Evolutionary conservation across 2,797 vertebrate genomes (phyloP).

Genomic region (Amblyraja radiata): DNA sequence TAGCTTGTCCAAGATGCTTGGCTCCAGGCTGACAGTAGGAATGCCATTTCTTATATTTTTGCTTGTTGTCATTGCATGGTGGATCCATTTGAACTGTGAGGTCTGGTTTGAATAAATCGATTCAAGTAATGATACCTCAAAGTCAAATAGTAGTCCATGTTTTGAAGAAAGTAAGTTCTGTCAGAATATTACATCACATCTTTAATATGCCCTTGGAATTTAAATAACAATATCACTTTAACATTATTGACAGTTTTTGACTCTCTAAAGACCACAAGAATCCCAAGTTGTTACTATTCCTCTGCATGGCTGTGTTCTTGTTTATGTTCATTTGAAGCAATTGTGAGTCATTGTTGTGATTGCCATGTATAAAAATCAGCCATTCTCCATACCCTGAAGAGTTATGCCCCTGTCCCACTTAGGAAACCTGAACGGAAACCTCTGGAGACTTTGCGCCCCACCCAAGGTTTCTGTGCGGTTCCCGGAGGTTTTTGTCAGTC

Average conservation of each 20-base stretch:
- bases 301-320: background rate
- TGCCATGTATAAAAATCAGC: background rate
- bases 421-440: no score
- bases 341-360: conserved; percentile 7
- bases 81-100: background rate
- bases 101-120: background rate
- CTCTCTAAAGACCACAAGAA: background rate
- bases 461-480: no score
- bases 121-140: background rate
- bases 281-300: background rate
- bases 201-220: background rate
- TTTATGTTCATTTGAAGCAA: conserved; percentile 18
- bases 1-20: background rate
- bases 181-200: background rate
- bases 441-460: no score
- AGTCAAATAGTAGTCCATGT: background rate
- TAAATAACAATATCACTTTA: background rate
- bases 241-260: background rate
- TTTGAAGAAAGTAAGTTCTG: background rate
- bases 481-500: no score
- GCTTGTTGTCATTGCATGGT: background rate
- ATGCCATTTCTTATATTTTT: background rate
- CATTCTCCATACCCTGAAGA: background rate
- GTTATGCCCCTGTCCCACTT: background rate
- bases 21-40: background rate